phyloP scores from a whole-genome alignment of 2,888 invertebrate genomes.

The Sesia apiformis region DNA sequence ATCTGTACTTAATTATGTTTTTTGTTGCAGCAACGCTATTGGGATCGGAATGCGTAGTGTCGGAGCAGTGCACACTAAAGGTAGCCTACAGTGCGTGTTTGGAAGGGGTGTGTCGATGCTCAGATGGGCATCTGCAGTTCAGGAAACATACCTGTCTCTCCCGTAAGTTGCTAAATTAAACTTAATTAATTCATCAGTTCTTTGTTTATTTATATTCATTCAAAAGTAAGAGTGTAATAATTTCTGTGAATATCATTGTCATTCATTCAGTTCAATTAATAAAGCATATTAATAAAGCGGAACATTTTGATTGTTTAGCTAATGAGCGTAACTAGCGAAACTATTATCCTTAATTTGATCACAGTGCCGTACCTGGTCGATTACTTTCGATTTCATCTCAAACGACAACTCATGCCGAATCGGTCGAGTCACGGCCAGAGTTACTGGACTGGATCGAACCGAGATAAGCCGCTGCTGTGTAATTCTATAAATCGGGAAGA shows the following conservation, averaged over 20 bases:
- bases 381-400: slow-evolving; percentile 24
- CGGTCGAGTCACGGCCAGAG: slow-evolving; percentile 30
- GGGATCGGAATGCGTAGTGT: slow-evolving; percentile 87
- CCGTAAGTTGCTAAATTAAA: slow-evolving; percentile 78
- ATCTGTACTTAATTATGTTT: slow-evolving; percentile 1
- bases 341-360: slow-evolving; percentile 25
- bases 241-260: too few relatives aligned
- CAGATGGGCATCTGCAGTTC: slow-evolving; percentile 89
- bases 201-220: too few relatives aligned
- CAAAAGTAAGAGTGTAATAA: too few relatives aligned
- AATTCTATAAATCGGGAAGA: slow-evolving; percentile 44
- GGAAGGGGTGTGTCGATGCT: slow-evolving; percentile 88
- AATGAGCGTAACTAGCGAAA: slow-evolving; percentile 24
- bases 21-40: slow-evolving; percentile 83
- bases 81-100: slow-evolving; percentile 91
- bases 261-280: too few relatives aligned
- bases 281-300: too few relatives aligned
- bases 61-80: slow-evolving; percentile 90
- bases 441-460: slow-evolving; percentile 37
- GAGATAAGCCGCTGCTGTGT: slow-evolving; percentile 36
- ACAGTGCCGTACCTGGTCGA: slow-evolving; percentile 9
- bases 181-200: background rate
- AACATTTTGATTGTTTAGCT: slow-evolving; percentile 11
- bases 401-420: slow-evolving; percentile 24
- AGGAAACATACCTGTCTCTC: slow-evolving; percentile 92